Conservation (phyloP, 2,113 vertebrate genomes). For the Halichoerus grypus region DNA sequence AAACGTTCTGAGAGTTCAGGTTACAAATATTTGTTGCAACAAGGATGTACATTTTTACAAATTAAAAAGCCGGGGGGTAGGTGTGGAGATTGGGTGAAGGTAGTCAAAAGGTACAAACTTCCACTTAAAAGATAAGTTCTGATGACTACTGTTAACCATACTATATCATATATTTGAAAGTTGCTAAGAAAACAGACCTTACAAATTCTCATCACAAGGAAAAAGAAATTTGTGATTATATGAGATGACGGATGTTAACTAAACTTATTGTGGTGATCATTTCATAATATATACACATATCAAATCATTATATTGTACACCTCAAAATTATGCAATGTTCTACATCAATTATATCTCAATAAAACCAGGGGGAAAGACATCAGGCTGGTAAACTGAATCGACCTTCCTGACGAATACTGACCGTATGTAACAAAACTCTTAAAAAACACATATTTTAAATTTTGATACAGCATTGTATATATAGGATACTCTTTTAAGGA, state of each 20-base stretch:
- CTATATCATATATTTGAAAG: not conserved
- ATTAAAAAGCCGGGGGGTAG: not conserved
- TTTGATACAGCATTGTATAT: not conserved
- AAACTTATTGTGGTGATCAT: not conserved
- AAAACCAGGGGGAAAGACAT: not conserved
- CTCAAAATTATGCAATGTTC: not conserved
- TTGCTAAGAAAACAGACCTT: not conserved
- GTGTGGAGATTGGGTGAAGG: not conserved
- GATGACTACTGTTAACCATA: not conserved
- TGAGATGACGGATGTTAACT: not conserved
- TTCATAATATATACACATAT: not conserved
- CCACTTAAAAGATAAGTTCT: not conserved
- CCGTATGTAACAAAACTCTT: not conserved
- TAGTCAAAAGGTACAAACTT: not conserved
- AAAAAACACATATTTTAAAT: not conserved
- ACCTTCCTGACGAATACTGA: not conserved
- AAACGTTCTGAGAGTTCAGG: not conserved
- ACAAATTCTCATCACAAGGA: constrained; percentile 1
- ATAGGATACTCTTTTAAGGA: not conserved
- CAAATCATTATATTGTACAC: not conserved
- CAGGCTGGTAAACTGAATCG: not conserved
- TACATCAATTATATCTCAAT: not conserved
- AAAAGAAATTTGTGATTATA: not conserved
- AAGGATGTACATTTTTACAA: not conserved
- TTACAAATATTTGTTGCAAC: not conserved